Evolutionary conservation across 2,888 invertebrate genomes (phyloP).

Genomic region (Drosophila atroscutellata): DNA sequence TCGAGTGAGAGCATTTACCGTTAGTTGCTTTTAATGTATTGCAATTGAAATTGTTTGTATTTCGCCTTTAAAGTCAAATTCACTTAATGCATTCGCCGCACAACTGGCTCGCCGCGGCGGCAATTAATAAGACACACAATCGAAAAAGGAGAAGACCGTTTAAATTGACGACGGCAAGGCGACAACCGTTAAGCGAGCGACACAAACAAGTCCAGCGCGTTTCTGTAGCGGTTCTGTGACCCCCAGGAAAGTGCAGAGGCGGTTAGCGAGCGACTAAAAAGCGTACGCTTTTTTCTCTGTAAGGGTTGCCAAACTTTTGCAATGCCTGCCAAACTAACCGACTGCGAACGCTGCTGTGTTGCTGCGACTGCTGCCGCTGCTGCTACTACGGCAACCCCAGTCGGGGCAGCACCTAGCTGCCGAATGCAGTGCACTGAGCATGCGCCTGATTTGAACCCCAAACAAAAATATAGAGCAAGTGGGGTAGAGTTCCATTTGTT

Average conservation of each 20-base stretch:
- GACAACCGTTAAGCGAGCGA: conserved; percentile 16
- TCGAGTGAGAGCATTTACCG: conserved; percentile 43
- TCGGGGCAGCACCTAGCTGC: conserved; percentile 21
- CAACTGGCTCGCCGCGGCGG: not conserved
- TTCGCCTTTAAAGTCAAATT: conserved; percentile 5
- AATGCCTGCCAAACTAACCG: conserved; percentile 3
- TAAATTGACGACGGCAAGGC: conserved; percentile 1
- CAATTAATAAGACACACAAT: not conserved
- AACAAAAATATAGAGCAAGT: conserved; percentile 8
- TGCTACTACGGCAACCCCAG: conserved; percentile 41
- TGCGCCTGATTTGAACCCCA: conserved; percentile 47
- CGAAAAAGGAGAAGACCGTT: conserved; percentile 3
- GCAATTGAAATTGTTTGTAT: conserved; percentile 11
- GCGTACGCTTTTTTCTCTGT: conserved; percentile 27
- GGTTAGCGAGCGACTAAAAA: conserved; percentile 17
- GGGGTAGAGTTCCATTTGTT: not conserved
- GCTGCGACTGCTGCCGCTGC: conserved; percentile 6
- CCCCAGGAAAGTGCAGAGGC: conserved; percentile 45
- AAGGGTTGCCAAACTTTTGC: conserved; percentile 22
- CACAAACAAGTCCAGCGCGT: conserved; percentile 42
- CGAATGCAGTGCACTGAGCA: conserved; percentile 23
- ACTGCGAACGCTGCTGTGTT: conserved; percentile 4
- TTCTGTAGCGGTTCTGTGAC: conserved; percentile 52
- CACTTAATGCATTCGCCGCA: conserved; percentile 11
- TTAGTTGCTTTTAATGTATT: conserved; percentile 29